Base-by-base conservation (phyloP, 1,140 invertebrate genomes). In the Gonatopus flavifemur region DNA sequence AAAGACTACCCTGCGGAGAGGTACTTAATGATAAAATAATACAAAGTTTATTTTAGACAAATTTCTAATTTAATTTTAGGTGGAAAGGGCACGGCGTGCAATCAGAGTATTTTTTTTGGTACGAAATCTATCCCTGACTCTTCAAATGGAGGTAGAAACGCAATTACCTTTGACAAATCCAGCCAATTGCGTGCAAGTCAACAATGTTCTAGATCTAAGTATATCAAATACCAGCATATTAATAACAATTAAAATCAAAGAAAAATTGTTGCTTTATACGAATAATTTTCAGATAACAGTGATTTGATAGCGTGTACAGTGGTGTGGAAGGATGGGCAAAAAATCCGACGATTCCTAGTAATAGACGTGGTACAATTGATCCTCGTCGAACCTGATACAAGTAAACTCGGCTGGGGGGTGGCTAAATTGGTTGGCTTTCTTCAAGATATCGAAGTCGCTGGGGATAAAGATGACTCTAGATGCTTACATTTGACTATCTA, bases 291-390 rank as follows among this genome's bases (percentile, higher is more conserved):
- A 97, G 95, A 96, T 74, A 98, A 98, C 73, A 96, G 93, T 59
- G 96, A 99, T 78, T 81, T 99, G 24, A 94, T 98, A 63, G 92
- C 93, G 0, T 99, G 97, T 68, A 94, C 91, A 18, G 93, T 99
- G 9, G 85, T 93, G 12, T 86, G 86, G 58, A 90, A 92, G 77
- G 93, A 98, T 67, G 91, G 91, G 52, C 87, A 86, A 37, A 94
- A 93, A 79, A 89, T 92, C 33, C 81, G 93, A 12, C 80, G 96
- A 13, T 99, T 98, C 74, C 79, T 99, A 16, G 96, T 98, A 0
- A 96, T 98, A 31, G 96, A 98, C 71, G 84, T 88, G 3, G 82
- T 95, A 15, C 97, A 99, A 72, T 80, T 99, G 37, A 96, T 99
- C 42, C 81, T 99, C 1, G 96, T 98, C 0, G 96, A 99, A 74